These are phyloP conservation scores for Drosophila anomalata DNA, from an alignment of 2,888 invertebrate genomes.

Conservation along the genomic window DNA sequence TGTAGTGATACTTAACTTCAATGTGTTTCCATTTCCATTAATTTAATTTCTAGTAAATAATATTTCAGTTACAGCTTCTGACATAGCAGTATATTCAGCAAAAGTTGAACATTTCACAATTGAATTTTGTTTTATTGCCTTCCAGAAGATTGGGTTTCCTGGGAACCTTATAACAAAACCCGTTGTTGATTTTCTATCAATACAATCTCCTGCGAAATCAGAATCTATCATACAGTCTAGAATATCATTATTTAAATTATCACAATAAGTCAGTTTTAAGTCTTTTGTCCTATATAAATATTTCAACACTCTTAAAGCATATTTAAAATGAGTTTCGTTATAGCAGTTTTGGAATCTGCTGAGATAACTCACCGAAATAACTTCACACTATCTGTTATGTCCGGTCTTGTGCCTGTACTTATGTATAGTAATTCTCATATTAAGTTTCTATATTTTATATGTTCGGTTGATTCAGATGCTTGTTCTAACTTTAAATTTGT, in stretches of 20 bases:
- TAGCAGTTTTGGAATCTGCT: conserved; percentile 2
- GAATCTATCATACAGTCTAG: neutral
- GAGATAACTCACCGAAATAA: neutral
- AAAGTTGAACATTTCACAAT: too few relatives aligned
- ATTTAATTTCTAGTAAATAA: conserved; percentile 1
- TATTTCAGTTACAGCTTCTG: conserved; percentile 2
- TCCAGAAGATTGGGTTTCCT: too few relatives aligned
- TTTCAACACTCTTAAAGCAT: neutral
- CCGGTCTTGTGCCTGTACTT: neutral
- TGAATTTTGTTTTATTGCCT: too few relatives aligned
- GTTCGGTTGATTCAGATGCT: neutral
- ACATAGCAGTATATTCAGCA: neutral
- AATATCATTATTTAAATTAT: neutral
- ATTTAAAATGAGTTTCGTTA: neutral
- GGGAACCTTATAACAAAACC: neutral
- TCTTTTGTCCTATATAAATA: conserved; percentile 1
- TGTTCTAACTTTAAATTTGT: neutral
- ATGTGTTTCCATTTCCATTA: neutral
- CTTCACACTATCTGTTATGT: neutral
- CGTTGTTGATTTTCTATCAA: neutral
- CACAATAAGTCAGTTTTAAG: neutral
- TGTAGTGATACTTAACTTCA: neutral
- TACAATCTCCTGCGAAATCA: neutral
- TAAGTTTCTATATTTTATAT: neutral
- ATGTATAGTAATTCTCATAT: neutral